A percentile compares a stretch with the other conserved stretches of the same genome.
Evolutionary conservation across 2,888 invertebrate genomes (phyloP).

Genomic region (Matsumyia berberina): DNA sequence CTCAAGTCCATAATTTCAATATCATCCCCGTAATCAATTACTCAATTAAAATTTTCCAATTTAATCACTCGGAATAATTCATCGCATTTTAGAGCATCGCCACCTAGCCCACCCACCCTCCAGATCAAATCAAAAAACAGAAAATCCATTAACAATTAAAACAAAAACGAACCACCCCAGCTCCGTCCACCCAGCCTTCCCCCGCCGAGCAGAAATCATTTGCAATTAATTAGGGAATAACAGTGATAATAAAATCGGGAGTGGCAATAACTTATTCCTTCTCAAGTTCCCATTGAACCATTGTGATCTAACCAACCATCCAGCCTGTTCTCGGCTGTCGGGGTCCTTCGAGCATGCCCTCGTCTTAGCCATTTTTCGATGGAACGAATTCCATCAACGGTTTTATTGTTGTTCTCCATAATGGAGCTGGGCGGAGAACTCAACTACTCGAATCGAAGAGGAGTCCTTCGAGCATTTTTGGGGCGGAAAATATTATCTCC

Average conservation of each 20-base stretch:
- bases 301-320: constrained; percentile 69
- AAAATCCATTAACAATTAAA: constrained; percentile 67
- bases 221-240: constrained; percentile 75
- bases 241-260: constrained; percentile 74
- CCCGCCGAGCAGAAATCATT: constrained; percentile 59
- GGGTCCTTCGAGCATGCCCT: neutral
- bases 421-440: constrained; percentile 23
- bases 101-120: neutral
- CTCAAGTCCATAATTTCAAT: constrained; percentile 32
- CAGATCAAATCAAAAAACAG: constrained; percentile 23
- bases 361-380: constrained; percentile 40
- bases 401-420: constrained; percentile 61
- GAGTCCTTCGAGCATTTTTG: constrained; percentile 39
- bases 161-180: constrained; percentile 45
- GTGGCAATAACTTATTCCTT: constrained; percentile 73
- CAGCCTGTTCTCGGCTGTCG: neutral
- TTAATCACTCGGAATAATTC: constrained; percentile 69
- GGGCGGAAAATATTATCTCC: constrained; percentile 64
- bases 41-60: constrained; percentile 72
- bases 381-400: constrained; percentile 61
- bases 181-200: neutral
- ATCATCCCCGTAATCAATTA: constrained; percentile 62
- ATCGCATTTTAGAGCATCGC: constrained; percentile 46
- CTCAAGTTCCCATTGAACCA: constrained; percentile 68
- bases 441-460: constrained; percentile 67